Conservation (phyloP, 2,113 vertebrate species). For the Platichthys stellatus region DNA sequence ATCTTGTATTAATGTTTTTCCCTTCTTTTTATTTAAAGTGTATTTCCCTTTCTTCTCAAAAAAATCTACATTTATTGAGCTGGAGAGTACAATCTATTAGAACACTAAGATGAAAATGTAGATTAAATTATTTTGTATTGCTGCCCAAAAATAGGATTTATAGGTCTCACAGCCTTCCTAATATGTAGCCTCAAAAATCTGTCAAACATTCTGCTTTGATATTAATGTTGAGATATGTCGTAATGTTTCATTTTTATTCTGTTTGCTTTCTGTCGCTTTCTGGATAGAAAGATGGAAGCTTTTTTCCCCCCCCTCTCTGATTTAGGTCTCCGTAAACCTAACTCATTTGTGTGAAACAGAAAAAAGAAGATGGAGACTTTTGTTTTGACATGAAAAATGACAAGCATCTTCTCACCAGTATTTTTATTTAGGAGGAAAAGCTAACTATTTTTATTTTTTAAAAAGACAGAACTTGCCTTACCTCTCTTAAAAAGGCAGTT, state of each 20-base stretch:
- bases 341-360: constrained; percentile 44
- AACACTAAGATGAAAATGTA: constrained; percentile 67
- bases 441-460: constrained; percentile 23
- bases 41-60: constrained; percentile 58
- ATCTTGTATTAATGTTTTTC: constrained; percentile 53
- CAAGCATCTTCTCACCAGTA: constrained; percentile 61
- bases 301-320: constrained; percentile 6
- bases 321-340: constrained; percentile 31
- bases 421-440: constrained; percentile 61
- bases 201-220: constrained; percentile 63
- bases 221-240: constrained; percentile 51
- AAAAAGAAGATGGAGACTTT: constrained; percentile 13
- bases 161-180: constrained; percentile 73
- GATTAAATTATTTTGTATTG: constrained; percentile 80
- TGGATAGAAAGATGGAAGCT: constrained; percentile 43
- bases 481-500: constrained; percentile 54
- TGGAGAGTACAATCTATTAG: constrained; percentile 74
- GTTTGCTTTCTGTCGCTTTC: constrained; percentile 48
- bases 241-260: constrained; percentile 12
- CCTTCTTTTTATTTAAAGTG: constrained; percentile 64
- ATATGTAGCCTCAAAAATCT: constrained; percentile 76
- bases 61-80: constrained; percentile 60
- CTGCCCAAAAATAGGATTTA: constrained; percentile 67
- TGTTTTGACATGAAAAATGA: constrained; percentile 42
- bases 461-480: constrained; percentile 60